Conservation (phyloP, 2,113 vertebrate genomes). For the Pimephales promelas region DNA sequence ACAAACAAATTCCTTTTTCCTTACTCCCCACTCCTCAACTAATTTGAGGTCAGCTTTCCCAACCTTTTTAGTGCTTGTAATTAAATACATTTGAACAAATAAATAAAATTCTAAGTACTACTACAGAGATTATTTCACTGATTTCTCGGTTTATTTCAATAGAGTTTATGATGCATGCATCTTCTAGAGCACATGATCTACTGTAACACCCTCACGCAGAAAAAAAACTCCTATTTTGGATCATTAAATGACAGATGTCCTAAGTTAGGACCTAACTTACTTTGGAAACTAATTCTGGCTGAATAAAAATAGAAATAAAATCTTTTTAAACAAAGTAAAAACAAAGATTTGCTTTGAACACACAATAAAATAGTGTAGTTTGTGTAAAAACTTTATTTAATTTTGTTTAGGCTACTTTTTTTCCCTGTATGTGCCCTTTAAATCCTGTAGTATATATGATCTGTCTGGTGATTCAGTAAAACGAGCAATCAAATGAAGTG, state of each 20-base stretch:
- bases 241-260: background rate
- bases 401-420: background rate
- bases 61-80: background rate
- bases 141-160: background rate
- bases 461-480: constrained; percentile 4
- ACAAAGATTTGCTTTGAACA: background rate
- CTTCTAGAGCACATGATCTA: background rate
- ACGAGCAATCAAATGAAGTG: background rate
- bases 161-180: background rate
- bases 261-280: background rate
- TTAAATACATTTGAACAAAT: background rate
- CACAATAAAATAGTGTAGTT: background rate
- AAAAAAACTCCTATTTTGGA: background rate
- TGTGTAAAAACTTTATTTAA: background rate
- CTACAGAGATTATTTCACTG: background rate
- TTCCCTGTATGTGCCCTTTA: background rate
- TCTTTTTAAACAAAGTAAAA: background rate
- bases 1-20: constrained; percentile 38
- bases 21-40: background rate
- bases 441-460: background rate
- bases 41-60: constrained; percentile 4
- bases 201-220: background rate
- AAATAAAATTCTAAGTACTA: background rate
- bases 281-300: background rate
- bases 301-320: background rate